phyloP scores from a whole-genome alignment of 2,888 invertebrate species.

The Cryptus armator region DNA sequence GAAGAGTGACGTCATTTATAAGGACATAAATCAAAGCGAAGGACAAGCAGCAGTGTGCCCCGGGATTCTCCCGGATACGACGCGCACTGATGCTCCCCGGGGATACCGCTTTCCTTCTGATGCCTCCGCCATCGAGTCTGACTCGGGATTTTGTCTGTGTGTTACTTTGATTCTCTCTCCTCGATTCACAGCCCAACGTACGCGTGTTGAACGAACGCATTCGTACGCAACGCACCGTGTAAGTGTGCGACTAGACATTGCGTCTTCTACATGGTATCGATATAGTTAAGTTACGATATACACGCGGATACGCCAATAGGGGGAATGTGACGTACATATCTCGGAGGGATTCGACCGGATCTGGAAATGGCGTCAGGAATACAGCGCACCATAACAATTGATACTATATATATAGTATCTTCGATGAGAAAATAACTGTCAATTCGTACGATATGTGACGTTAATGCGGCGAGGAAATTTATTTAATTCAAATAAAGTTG shows the following conservation, averaged over 20 bases:
- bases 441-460: neutral
- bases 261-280: slow-evolving; percentile 33
- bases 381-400: slow-evolving; percentile 2
- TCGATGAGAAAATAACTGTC: neutral
- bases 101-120: slow-evolving; percentile 62
- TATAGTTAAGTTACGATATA: slow-evolving; percentile 9
- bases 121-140: slow-evolving; percentile 34
- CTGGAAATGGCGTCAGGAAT: slow-evolving; percentile 18
- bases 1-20: slow-evolving; percentile 85
- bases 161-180: slow-evolving; percentile 67
- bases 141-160: slow-evolving; percentile 29
- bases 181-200: slow-evolving; percentile 36
- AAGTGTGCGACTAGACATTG: slow-evolving; percentile 47
- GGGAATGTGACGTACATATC: slow-evolving; percentile 1
- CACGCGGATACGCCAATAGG: neutral
- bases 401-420: neutral
- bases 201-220: slow-evolving; percentile 45
- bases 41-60: slow-evolving; percentile 74
- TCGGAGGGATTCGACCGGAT: slow-evolving; percentile 35
- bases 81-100: slow-evolving; percentile 65
- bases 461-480: neutral
- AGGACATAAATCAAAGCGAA: slow-evolving; percentile 85
- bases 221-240: slow-evolving; percentile 60
- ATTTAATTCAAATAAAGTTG: neutral
- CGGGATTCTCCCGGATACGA: slow-evolving; percentile 68